A percentile compares a stretch with the other conserved stretches of the same genome.
Conservation (phyloP, 2,888 invertebrate species). For the Macrophya annulata region DNA sequence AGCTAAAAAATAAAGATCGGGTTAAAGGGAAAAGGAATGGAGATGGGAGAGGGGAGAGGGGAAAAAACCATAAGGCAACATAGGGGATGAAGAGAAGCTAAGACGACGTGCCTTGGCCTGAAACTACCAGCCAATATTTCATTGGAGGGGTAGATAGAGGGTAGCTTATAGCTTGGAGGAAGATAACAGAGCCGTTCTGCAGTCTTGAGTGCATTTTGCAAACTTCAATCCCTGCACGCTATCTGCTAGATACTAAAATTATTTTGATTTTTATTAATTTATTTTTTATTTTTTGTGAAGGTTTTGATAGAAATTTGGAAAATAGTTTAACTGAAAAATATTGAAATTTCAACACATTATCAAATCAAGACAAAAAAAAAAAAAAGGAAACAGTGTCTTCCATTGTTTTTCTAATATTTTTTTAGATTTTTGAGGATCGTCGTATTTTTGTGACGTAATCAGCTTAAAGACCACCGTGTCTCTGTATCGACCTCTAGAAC, state of each 20-base stretch:
- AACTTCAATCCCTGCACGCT: neutral
- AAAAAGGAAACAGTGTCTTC: neutral
- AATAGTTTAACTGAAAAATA: no score
- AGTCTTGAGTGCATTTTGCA: slow-evolving; percentile 29
- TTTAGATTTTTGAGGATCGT: neutral
- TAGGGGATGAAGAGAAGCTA: slow-evolving; percentile 47
- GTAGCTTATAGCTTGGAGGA: neutral
- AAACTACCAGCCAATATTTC: slow-evolving; percentile 77
- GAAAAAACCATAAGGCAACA: neutral
- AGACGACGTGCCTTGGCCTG: slow-evolving; percentile 61
- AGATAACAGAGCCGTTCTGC: slow-evolving; percentile 31
- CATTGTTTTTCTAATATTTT: neutral
- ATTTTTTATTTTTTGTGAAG: neutral
- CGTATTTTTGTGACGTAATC: no score
- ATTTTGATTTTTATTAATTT: neutral
- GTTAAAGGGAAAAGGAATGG: no score
- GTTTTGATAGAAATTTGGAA: no score
- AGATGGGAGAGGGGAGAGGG: neutral
- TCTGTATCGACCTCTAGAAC: slow-evolving; percentile 20
- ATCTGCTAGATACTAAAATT: neutral
- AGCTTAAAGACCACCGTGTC: neutral
- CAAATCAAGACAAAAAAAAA: no score
- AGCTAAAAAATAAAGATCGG: neutral
- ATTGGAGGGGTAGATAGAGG: slow-evolving; percentile 69
- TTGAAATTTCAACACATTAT: no score